phyloP scores from a whole-genome alignment of 64 coral and sea anemone species.

The Anthopleura sola region DNA sequence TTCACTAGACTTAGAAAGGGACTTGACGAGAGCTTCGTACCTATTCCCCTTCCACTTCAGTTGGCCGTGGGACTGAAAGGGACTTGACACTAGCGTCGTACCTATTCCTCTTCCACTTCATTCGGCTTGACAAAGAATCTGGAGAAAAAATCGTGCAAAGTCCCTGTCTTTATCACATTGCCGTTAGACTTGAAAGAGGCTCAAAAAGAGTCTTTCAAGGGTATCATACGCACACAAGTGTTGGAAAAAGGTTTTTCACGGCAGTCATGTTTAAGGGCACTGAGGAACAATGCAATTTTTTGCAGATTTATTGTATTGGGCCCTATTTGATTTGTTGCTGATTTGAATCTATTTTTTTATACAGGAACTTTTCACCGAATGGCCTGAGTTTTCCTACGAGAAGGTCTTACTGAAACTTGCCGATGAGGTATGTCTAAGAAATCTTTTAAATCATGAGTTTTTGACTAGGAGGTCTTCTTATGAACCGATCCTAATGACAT shows the following conservation, averaged over 20 bases:
- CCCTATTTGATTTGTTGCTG: neutral
- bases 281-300: too few relatives aligned
- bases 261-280: too few relatives aligned
- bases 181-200: neutral
- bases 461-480: neutral
- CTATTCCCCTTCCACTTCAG: too few relatives aligned
- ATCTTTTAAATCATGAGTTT: neutral
- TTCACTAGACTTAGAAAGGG: neutral
- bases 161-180: too few relatives aligned
- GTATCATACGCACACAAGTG: too few relatives aligned
- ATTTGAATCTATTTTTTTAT: neutral
- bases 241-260: too few relatives aligned
- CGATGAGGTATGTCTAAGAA: neutral
- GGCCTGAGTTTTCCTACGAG: constrained; percentile 14
- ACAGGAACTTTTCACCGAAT: neutral
- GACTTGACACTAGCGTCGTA: neutral
- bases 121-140: neutral
- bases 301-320: too few relatives aligned
- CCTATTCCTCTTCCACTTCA: neutral
- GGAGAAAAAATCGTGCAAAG: too few relatives aligned
- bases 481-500: neutral
- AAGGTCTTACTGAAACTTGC: neutral
- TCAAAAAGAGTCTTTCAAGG: neutral
- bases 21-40: neutral
- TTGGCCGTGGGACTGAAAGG: too few relatives aligned